Evolutionary conservation across 2,113 vertebrate genomes (phyloP).

Genomic region (Tapirus terrestris): DNA sequence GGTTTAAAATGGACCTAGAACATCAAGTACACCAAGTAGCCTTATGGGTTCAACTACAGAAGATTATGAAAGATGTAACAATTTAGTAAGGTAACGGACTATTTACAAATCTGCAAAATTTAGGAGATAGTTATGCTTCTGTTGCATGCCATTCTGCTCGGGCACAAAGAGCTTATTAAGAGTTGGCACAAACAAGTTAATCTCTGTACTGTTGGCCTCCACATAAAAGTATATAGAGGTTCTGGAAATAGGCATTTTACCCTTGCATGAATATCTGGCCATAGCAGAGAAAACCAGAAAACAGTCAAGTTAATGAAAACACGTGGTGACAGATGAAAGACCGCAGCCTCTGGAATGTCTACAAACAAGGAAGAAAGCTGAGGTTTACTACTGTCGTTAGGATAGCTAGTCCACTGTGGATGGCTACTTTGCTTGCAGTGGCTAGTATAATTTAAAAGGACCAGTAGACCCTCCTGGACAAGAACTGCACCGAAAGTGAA

Average conservation of each 20-base stretch:
- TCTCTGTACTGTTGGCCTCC: not conserved
- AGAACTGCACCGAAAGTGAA: not conserved
- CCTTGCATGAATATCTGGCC: not conserved
- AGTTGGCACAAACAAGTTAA: not conserved
- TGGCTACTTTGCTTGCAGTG: not conserved
- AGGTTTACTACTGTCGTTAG: not conserved
- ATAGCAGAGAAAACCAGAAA: not conserved
- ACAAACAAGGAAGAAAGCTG: not conserved
- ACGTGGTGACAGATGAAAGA: not conserved
- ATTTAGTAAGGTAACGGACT: not conserved
- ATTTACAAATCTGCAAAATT: not conserved
- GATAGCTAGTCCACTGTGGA: not conserved
- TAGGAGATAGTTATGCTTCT: not conserved
- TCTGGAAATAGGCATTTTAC: not conserved
- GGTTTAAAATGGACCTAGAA: not conserved
- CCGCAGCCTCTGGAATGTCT: not conserved
- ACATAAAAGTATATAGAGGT: not conserved
- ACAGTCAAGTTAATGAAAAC: not conserved
- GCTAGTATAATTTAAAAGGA: not conserved
- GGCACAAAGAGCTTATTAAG: not conserved
- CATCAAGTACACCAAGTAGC: not conserved
- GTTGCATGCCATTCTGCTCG: not conserved
- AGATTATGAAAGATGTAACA: not conserved
- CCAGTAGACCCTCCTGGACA: not conserved
- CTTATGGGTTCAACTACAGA: not conserved